phyloP scores from a whole-genome alignment of 2,797 vertebrate genomes.

The Melanotaenia nigrans region DNA sequence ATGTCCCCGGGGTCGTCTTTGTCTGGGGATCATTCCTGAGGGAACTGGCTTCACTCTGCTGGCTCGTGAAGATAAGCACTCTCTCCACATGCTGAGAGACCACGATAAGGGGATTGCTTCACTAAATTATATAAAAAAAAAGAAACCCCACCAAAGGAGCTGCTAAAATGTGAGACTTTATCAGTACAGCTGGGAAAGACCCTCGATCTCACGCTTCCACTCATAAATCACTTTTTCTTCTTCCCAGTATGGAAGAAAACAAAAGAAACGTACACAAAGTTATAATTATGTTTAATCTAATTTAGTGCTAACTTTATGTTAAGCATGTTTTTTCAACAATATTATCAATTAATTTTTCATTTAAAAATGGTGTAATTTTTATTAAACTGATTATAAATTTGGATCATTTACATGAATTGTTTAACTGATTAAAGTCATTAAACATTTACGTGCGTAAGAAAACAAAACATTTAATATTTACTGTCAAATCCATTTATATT shows the following conservation, averaged over 20 bases:
- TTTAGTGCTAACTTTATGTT: slow-evolving; percentile 2
- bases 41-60: slow-evolving; percentile 89
- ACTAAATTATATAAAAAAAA: slow-evolving; percentile 73
- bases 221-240: slow-evolving; percentile 69
- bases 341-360: not conserved
- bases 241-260: slow-evolving; percentile 23
- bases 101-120: slow-evolving; percentile 90
- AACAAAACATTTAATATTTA: not conserved
- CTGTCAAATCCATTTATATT: not conserved
- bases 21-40: slow-evolving; percentile 83
- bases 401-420: too few relatives aligned
- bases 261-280: slow-evolving; percentile 29
- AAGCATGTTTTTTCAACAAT: not conserved
- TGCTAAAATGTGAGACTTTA: slow-evolving; percentile 76
- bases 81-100: slow-evolving; percentile 90
- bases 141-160: slow-evolving; percentile 73
- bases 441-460: not conserved
- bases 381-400: too few relatives aligned
- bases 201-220: slow-evolving; percentile 51
- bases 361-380: too few relatives aligned
- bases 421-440: not conserved
- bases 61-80: slow-evolving; percentile 90
- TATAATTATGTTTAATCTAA: slow-evolving; percentile 36
- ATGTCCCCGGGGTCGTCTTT: slow-evolving; percentile 79
- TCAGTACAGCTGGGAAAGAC: slow-evolving; percentile 74